Base-by-base conservation (phyloP, 2,797 vertebrate genomes). In the Erpetoichthys calabaricus region DNA sequence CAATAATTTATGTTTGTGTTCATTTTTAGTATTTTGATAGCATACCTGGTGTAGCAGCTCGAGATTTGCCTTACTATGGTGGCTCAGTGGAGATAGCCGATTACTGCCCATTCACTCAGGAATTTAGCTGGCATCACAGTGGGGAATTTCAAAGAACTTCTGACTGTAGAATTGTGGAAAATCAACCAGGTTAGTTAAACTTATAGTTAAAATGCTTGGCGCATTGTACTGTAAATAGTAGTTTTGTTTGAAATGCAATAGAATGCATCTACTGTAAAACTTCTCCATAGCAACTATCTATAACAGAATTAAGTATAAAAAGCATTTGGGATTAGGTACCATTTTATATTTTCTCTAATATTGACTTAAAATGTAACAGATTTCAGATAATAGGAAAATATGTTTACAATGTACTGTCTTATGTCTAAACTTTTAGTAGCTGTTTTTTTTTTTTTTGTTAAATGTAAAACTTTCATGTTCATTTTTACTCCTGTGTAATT, bases 81-180 rank as follows among this genome's bases (percentile, higher is more conserved):
- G 94, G 94, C 0, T 89, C 92, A 0, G 93, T 99, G 69, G 92
- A 97, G 83, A 97, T 99, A 47, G 94, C 95, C 1, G 94, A 99
- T 70, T 99, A 82, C 62, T 99, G 94, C 74, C 92, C 95, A 8
- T 99, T 99, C 70, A 94, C 89, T 66, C 94, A 99, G 74, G 95
- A 99, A 71, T 98, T 98, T 80, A 96, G 91, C 61, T 97, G 94
- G 94, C 91, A 97, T 65, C 75, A 92, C 59, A 93, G 89, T 42
- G 95, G 94, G 58, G 89, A 94, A 65, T 97, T 92, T 68, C 93
- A 97, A 56, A 90, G 94, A 53, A 97, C 89, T 76, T 97, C 95
- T 0, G 91, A 94, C 74, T 98, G 95, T 74, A 83, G 88, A 57
- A 80, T 91, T 68, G 51, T 73, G 3, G 88, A 92, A 77, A 98